Evolutionary conservation across 2,888 invertebrate genomes (phyloP), one percentile per base, ranked within the genome.

Genomic region (Pediacus dermestoides): DNA sequence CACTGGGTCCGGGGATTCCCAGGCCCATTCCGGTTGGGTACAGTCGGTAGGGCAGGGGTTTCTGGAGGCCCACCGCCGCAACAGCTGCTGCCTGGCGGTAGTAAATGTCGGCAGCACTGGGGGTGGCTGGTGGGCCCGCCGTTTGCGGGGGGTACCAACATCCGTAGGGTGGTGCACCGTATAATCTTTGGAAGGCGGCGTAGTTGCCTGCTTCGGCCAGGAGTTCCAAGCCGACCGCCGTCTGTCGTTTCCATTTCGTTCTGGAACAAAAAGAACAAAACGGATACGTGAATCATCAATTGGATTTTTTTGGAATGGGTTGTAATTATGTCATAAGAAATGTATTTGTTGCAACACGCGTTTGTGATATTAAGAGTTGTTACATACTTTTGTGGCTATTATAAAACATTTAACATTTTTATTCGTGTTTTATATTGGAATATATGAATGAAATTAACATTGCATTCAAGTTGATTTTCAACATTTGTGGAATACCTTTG

Each of bases 221-320:
- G 23, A 99, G 80, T 68, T 99, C 99, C 54, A 96, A 71, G 0
- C 97, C 96, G 2, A 97, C 97, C 0, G 97, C 94, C 9, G 97
- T 95, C 70, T 97, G 97, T 1, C 97, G 82, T 72, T 97, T 97
- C 97, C 97, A 99, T 76, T 97, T 97, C 67, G 97, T 97, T 70
- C 93, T 92, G 80, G 14, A 74, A 75, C 54, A 57, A 67, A 53
- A 45, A 44, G 45, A 42, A 32, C 18, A 23, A 8, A n/a, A n/a
- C n/a, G n/a, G n/a, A n/a, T n/a, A n/a, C n/a, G n/a, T n/a, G n/a
- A n/a, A n/a, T n/a, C n/a, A n/a, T n/a, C n/a, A n/a, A n/a, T n/a
- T n/a, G n/a, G n/a, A n/a, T n/a, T n/a, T n/a, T n/a, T n/a, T 7
- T 18, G n/a, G 21, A 18, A 18, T 18, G 6, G 6, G 21, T 18